Conservation (phyloP, 2,113 vertebrate genomes). For the Brachyhypopomus occidentalis region DNA sequence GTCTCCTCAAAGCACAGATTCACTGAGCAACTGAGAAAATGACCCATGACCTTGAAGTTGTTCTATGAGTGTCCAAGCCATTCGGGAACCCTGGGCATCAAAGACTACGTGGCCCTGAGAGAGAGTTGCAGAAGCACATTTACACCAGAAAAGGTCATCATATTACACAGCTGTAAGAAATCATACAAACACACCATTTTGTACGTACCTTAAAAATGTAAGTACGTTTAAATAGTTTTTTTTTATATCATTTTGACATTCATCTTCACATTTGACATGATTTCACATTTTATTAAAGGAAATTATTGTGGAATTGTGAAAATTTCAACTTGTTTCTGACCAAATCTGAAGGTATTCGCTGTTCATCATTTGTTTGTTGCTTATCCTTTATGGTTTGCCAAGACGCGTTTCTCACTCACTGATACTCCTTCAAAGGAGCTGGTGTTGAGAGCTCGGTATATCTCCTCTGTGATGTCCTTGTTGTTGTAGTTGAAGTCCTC, state of each 20-base stretch:
- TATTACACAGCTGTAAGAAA: too few relatives aligned
- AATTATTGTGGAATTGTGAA: too few relatives aligned
- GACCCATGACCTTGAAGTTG: slow-evolving; percentile 87
- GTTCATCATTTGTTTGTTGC: background rate
- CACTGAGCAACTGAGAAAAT: slow-evolving; percentile 10
- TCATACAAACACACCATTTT: too few relatives aligned
- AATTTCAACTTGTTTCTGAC: too few relatives aligned
- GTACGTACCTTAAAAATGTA: too few relatives aligned
- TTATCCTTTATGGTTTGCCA: background rate
- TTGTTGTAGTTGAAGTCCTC: slow-evolving; percentile 98
- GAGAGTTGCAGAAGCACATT: slow-evolving; percentile 13
- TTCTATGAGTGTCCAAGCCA: slow-evolving; percentile 97
- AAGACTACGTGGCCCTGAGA: slow-evolving; percentile 93
- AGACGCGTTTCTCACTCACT: slow-evolving; percentile 11
- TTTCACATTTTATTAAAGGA: background rate
- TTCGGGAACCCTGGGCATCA: slow-evolving; percentile 96
- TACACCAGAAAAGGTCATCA: background rate
- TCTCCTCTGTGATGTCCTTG: slow-evolving; percentile 89
- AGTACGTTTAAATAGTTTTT: background rate
- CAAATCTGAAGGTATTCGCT: too few relatives aligned
- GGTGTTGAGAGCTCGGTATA: slow-evolving; percentile 94
- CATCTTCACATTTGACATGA: background rate
- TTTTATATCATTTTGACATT: background rate
- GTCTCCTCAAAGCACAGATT: slow-evolving; percentile 5
- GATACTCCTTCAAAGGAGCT: slow-evolving; percentile 90